Conservation (phyloP, 2,888 invertebrate genomes). For the Clitarchus hookeri region DNA sequence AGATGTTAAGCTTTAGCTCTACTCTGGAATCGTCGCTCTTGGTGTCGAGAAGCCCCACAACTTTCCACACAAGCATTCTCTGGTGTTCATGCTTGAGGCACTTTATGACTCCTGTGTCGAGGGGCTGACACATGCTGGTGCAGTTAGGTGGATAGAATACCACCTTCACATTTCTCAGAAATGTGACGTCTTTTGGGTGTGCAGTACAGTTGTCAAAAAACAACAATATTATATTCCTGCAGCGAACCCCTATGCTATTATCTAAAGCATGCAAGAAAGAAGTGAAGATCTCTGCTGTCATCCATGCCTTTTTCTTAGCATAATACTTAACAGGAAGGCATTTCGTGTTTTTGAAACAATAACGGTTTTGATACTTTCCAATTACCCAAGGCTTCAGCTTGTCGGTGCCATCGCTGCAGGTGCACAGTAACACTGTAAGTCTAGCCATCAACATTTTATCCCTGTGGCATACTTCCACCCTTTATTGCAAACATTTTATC, state of each 20-base stretch:
- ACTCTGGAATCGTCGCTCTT: neutral
- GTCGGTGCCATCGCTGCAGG: neutral
- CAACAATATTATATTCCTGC: neutral
- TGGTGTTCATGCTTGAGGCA: neutral
- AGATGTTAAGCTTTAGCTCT: neutral
- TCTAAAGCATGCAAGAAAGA: neutral
- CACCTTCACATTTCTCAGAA: neutral
- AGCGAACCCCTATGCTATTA: neutral
- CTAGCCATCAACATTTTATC: neutral
- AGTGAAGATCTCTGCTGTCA: neutral
- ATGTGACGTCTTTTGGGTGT: neutral
- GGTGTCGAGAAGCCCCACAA: neutral
- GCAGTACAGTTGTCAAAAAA: neutral
- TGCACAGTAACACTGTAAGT: neutral
- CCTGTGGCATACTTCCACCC: neutral
- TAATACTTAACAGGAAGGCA: neutral
- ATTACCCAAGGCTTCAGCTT: neutral
- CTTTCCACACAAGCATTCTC: neutral
- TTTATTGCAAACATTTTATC: neutral
- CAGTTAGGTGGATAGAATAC: neutral
- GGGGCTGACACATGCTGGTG: neutral
- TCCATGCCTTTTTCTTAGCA: neutral
- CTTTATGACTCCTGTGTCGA: neutral
- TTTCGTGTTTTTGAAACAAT: neutral
- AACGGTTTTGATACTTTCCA: neutral